These are phyloP conservation scores for Lagria hirta DNA, from an alignment of 2,888 invertebrate genomes.

Conservation along the genomic window DNA sequence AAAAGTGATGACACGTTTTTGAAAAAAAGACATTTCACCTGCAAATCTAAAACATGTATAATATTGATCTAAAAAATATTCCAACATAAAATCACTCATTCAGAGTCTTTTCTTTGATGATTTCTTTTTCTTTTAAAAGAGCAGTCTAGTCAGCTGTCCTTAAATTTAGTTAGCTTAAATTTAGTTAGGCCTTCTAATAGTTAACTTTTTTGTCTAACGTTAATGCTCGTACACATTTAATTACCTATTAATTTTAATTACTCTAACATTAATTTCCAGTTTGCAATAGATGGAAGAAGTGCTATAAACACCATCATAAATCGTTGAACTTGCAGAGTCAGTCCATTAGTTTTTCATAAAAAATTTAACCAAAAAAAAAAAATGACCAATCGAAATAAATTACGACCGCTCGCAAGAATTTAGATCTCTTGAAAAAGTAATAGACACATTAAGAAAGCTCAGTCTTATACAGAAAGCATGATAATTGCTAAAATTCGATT, in stretches of 20 bases:
- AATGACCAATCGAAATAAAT: slow-evolving; percentile 1
- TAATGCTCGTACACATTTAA: slow-evolving; percentile 30
- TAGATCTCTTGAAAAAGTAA: slow-evolving; percentile 20
- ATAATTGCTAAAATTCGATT: slow-evolving; percentile 1
- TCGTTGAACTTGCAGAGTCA: slow-evolving; percentile 28
- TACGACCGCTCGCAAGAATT: neutral
- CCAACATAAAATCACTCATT: slow-evolving; percentile 15
- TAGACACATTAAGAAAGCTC: slow-evolving; percentile 36
- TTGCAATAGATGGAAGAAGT: slow-evolving; percentile 38
- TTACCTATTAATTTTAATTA: slow-evolving; percentile 25
- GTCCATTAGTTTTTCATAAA: slow-evolving; percentile 14
- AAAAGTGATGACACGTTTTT: slow-evolving; percentile 10
- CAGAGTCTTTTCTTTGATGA: slow-evolving; percentile 7
- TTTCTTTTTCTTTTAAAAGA: slow-evolving; percentile 13
- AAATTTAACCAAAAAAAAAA: slow-evolving; percentile 10
- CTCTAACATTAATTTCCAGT: slow-evolving; percentile 34
- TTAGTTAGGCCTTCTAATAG: slow-evolving; percentile 54
- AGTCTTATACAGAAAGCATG: slow-evolving; percentile 42
- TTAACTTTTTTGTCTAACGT: slow-evolving; percentile 40
- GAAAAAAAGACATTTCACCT: slow-evolving; percentile 14
- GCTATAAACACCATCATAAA: slow-evolving; percentile 32
- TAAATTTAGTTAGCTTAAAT: slow-evolving; percentile 42
- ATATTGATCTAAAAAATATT: slow-evolving; percentile 17
- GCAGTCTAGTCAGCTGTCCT: slow-evolving; percentile 33
- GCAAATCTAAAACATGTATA: slow-evolving; percentile 16